A percentile compares a stretch with the other conserved stretches of the same genome.
phyloP scores from a whole-genome alignment of 2,113 vertebrate genomes.

The human (Homo sapiens) region DNA sequence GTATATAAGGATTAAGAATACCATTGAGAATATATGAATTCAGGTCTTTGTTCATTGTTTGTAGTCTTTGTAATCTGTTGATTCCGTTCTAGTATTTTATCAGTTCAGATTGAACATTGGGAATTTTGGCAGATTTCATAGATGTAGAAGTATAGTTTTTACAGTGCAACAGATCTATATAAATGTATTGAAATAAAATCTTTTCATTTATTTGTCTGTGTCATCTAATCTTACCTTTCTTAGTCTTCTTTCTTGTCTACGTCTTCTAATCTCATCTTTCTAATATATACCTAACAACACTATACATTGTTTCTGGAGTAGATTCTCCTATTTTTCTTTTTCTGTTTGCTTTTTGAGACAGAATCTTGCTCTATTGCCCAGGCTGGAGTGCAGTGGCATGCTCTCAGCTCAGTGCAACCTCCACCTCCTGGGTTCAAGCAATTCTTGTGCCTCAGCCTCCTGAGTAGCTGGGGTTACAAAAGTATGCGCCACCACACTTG shows the following conservation, averaged over 20 bases:
- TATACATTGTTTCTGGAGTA: not conserved
- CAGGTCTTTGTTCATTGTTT: constrained; percentile 9
- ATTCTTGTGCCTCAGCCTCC: no score
- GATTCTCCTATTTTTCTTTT: not conserved
- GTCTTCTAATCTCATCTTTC: not conserved
- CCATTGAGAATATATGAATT: not conserved
- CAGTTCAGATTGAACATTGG: not conserved
- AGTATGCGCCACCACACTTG: no score
- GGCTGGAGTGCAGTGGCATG: no score
- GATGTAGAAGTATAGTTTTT: constrained; percentile 20
- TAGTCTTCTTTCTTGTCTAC: not conserved
- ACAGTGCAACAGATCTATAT: not conserved
- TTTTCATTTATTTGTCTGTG: not conserved
- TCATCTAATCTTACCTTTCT: not conserved
- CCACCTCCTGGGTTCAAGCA: no score
- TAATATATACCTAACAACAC: not conserved
- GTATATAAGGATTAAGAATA: not conserved
- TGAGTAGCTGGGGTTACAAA: no score
- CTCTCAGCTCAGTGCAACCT: no score
- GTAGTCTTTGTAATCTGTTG: not conserved
- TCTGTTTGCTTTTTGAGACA: no score
- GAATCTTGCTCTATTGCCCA: no score
- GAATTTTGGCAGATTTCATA: not conserved
- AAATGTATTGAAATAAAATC: not conserved
- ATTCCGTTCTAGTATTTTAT: not conserved